phyloP scores from a whole-genome alignment of 2,113 vertebrate genomes.

The Hucho hucho region DNA sequence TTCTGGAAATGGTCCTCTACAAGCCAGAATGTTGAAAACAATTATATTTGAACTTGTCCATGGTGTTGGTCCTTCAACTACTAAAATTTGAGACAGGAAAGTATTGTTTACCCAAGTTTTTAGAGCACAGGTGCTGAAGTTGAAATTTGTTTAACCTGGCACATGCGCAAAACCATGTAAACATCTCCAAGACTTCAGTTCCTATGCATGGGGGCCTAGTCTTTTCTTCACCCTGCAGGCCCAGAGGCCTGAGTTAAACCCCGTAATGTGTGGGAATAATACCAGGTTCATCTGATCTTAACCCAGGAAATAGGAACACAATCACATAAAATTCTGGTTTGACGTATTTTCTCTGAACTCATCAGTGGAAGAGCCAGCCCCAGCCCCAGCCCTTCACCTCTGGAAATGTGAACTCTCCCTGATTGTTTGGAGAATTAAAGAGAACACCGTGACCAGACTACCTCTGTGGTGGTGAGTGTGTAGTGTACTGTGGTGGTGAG shows the following conservation, averaged over 20 bases:
- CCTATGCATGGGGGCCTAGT: neutral
- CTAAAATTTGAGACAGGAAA: no score
- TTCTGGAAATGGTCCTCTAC: no score
- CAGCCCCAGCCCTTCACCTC: slow-evolving; percentile 14
- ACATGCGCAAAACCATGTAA: no score
- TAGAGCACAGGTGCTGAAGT: no score
- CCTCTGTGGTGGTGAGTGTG: slow-evolving; percentile 20
- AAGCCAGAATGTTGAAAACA: no score
- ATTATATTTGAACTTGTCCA: no score
- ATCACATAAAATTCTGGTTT: slow-evolving; percentile 41
- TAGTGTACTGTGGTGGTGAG: neutral
- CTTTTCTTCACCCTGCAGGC: neutral
- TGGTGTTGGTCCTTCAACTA: no score
- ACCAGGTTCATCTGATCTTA: neutral
- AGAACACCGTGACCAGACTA: slow-evolving; percentile 12
- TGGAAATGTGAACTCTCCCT: slow-evolving; percentile 43
- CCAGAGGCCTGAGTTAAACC: neutral
- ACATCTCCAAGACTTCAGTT: no score
- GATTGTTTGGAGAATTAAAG: slow-evolving; percentile 46
- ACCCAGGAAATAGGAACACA: slow-evolving; percentile 24
- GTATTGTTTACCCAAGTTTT: no score
- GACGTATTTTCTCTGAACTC: slow-evolving; percentile 35
- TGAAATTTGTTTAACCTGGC: no score
- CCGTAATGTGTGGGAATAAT: neutral
- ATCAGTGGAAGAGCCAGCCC: slow-evolving; percentile 31